Base-by-base conservation (phyloP, 2,888 invertebrate species). In the Hoplodrina ambigua region DNA sequence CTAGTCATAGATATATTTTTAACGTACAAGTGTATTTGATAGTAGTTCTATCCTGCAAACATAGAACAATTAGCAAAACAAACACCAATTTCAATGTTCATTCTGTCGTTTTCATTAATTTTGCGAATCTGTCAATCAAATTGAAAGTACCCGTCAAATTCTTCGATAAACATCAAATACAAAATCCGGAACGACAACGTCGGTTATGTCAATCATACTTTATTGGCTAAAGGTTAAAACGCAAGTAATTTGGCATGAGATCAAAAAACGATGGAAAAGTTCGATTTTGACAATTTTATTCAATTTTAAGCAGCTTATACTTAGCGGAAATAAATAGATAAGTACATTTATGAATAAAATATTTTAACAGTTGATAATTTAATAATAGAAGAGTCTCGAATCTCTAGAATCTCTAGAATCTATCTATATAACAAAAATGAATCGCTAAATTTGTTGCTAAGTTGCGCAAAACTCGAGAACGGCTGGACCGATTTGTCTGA, bases 301-400 rank as follows among this genome's bases (percentile, higher is more conserved):
- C 41, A 65, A 58, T 75, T 54, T 69, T 44, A 69, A 57, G n/a
- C 19, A 59, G 56, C 50, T 60, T 80, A 72, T 68, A 44, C 56
- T 63, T 59, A 57, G 6, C 49, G 46, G 33, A 67, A 68, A 72
- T 65, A 59, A 74, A 61, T 65, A 53, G 17, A 52, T 64, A 56
- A 37, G 62, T 52, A 7, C 7, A 54, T 70, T 60, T 33, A 19
- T 4, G 17, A 41, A 41, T 57, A 50, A 50, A 69, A 50, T 54
- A 8, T n/a, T 41, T 11, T 25, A 49, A 49, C 11, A 0, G 4
- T 33, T 13, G 11, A 17, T n/a, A 33, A 25, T 19, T 41, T 2
- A 53, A 17, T 41, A 8, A n/a, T n/a, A n/a, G n/a, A n/a, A n/a
- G n/a, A n/a, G n/a, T n/a, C n/a, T n/a, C n/a, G n/a, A n/a, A n/a